A percentile compares a stretch with the other conserved stretches of the same genome.
phyloP scores from a whole-genome alignment of 2,797 vertebrate genomes.

The Girardinus metallicus region DNA sequence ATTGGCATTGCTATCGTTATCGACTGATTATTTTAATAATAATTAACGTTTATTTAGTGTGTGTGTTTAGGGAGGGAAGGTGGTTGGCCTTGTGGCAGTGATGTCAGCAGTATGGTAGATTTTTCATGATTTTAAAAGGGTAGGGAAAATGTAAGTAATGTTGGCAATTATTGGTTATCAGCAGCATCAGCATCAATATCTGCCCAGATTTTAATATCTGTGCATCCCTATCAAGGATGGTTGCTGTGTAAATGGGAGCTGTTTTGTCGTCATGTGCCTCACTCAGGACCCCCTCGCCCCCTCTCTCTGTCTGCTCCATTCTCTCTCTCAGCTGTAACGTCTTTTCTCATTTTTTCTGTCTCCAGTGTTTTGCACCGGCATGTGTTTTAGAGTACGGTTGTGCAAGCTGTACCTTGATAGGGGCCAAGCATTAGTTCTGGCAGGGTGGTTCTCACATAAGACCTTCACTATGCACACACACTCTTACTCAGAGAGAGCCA shows the following conservation, averaged over 20 bases:
- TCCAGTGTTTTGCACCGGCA: conserved; percentile 59
- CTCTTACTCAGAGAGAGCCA: conserved; percentile 50
- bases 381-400: conserved; percentile 70
- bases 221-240: conserved; percentile 8
- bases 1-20: neutral
- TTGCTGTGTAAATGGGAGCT: conserved; percentile 5
- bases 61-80: neutral
- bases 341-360: conserved; percentile 35
- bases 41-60: neutral
- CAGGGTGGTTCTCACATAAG: conserved; percentile 76
- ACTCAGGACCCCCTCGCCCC: neutral
- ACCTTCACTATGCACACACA: conserved; percentile 59
- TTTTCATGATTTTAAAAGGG: neutral
- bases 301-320: neutral
- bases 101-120: neutral
- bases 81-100: neutral
- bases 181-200: neutral
- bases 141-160: neutral
- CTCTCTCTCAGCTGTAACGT: conserved; percentile 18
- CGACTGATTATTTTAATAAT: neutral
- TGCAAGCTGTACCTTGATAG: conserved; percentile 78
- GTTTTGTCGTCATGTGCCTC: neutral
- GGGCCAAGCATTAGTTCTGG: conserved; percentile 81
- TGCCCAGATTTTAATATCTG: neutral
- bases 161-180: neutral